Percentiles rank a stretch among this genome's conserved stretches.
Conservation (phyloP, 2,113 vertebrate species). For the Phodopus roborovskii region DNA sequence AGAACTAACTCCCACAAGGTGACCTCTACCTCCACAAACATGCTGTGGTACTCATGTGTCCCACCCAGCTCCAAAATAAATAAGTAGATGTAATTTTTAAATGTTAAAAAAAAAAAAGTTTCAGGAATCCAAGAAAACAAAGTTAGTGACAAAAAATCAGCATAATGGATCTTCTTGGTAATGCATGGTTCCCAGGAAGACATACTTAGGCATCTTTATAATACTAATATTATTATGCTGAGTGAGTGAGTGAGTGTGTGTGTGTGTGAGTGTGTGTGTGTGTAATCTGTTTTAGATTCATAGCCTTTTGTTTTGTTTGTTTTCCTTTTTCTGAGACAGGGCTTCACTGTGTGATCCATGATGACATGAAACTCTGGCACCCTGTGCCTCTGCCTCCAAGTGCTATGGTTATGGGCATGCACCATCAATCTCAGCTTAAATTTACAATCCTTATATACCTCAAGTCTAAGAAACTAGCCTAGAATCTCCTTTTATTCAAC, state of each 20-base stretch:
- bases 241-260: not conserved
- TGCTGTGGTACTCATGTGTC: not conserved
- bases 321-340: not conserved
- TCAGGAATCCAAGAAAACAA: not conserved
- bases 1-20: not conserved
- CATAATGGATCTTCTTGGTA: not conserved
- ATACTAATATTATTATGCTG: not conserved
- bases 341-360: not conserved
- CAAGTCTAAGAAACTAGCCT: not conserved
- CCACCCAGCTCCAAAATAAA: not conserved
- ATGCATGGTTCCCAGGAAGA: not conserved
- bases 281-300: not conserved
- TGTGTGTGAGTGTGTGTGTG: not conserved
- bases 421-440: not conserved
- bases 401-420: not conserved
- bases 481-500: not conserved
- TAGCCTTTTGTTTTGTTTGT: not conserved
- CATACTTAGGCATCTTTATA: not conserved
- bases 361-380: too few species aligned
- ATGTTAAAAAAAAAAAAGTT: constrained; percentile 21
- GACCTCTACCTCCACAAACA: not conserved
- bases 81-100: not conserved
- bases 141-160: not conserved
- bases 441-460: not conserved
- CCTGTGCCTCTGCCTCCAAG: not conserved